Evolutionary conservation across 2,797 vertebrate species (phyloP), one percentile per base, ranked within the genome.

Genomic region (Nannoperca obscura): DNA sequence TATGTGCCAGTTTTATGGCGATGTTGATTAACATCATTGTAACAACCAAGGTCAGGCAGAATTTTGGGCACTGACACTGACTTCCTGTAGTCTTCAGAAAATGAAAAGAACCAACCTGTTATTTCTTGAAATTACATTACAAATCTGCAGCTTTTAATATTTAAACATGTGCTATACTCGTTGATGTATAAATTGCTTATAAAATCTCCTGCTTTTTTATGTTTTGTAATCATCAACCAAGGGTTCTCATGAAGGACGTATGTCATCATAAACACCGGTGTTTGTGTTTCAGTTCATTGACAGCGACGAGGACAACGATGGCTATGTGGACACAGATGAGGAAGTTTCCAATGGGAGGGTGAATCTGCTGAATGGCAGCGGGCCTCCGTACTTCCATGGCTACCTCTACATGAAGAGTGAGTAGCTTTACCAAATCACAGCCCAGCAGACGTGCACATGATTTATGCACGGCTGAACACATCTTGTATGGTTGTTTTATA

Each of bases 321-420:
- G 95, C 84, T 96, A 96, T 14, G 96, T 97, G 87, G 97, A 98
- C 91, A 97, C 97, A n/a, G 97, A 98, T 72, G 97, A 98, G 90
- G 97, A 98, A 80, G 92, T 97, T 62, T 97, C 96, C 82, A 96
- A 95, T 1, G 95, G 95, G 9, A 96, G 96, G 72, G 91, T 96
- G 76, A 95, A 95, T 61, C 73, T 96, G 40, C 94, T 97, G 83
- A 97, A 96, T 19, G 96, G 97, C 79, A 94, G 92, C 1, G 96
- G 96, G 66, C 96, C 97, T 3, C 97, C 96, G 0, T 98, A 98
- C 93, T 98, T 98, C 92, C 97, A 98, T 72, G 97, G 97, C 85
- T 98, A 97, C 90, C 97, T 98, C 76, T 97, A 97, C 87, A 98
- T 98, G 97, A 98, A 98, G 84, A 96, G 97, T 97, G 79, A 93